Base-by-base conservation (phyloP, 2,888 invertebrate genomes). In the Melanchra persicariae region DNA sequence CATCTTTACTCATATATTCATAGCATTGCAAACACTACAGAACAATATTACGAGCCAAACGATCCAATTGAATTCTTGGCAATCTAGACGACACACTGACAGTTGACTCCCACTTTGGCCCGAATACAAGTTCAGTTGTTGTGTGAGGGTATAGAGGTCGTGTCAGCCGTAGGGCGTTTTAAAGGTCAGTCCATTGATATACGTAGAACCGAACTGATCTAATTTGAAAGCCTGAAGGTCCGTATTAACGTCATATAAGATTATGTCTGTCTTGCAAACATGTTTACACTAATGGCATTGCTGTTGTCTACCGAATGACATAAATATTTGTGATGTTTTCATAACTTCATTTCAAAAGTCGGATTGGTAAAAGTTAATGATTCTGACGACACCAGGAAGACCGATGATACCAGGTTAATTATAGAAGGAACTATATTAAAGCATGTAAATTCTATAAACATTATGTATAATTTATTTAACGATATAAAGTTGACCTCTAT, bases 51-150 rank as follows among this genome's bases (percentile, higher is more conserved):
- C 30, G 7, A 62, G 45, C 17, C 24, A 57, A 5, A 49, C 51
- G 34, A 45, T 54, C 51, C 51, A 62, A 70, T 40, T 52, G 58
- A 65, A 79, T 79, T 79, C 80, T 79, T 79, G 80, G 79, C 79
- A 80, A 68, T 63, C 51, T 71, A 63, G 19, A 60, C 76, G 71
- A 76, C 80, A 76, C 24, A 65, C 75, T 79, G 79, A 80, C 76
- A 76, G 75, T 62, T 52, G 47, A 66, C 76, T 75, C 75, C 67
- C 67, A 45, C 45, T 75, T 79, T 79, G 79, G 79, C 80, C 58
- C 34, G 61, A 80, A 57, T 68, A 59, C 71, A 55, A 68, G 76
- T 79, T 80, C 65, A 68, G 65, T 30, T 59, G 68, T 58, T 69
- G 74, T 68, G 30, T 40, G 37, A 34, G 24, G 40, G 19, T 62